Percentiles rank a stretch among this genome's conserved stretches.
Conservation (phyloP, 2,797 vertebrate species). For the Poecilia gillii region DNA sequence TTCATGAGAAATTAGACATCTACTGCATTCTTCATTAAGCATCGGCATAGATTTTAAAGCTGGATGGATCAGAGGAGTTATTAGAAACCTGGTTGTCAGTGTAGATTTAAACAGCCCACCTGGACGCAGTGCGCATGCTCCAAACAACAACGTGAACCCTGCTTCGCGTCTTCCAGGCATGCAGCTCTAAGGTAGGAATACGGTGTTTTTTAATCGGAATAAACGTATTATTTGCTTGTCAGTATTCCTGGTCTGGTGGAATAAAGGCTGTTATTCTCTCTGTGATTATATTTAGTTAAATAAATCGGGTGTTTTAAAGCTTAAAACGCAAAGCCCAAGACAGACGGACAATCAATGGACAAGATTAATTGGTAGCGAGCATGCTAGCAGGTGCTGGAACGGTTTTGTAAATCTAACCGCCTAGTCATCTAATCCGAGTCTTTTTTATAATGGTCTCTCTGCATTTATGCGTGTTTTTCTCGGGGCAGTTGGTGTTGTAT, state of each 20-base stretch:
- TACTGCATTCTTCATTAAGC: neutral
- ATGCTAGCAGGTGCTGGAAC: conserved; percentile 29
- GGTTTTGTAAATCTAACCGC: neutral
- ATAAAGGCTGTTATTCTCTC: fast-evolving
- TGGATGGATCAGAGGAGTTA: neutral
- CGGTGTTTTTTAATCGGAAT: neutral
- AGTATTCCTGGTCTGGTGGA: neutral
- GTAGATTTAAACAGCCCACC: conserved; percentile 29
- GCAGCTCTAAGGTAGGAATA: conserved; percentile 60
- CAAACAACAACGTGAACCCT: conserved; percentile 37
- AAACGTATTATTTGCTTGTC: neutral
- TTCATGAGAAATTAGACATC: neutral
- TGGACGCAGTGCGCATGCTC: conserved; percentile 71
- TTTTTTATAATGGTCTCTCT: neutral
- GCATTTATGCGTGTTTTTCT: neutral
- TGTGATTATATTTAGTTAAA: neutral
- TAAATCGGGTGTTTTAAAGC: neutral
- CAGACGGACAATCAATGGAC: conserved; percentile 12
- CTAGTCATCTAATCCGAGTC: neutral
- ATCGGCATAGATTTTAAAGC: neutral
- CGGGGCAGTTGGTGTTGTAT: neutral
- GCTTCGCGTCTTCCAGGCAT: conserved; percentile 68
- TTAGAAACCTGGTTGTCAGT: neutral
- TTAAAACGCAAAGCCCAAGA: conserved; percentile 34
- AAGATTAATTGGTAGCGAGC: conserved; percentile 21